Evolutionary conservation across 2,113 vertebrate genomes (phyloP).

Genomic region (Reinhardtius hippoglossoides): DNA sequence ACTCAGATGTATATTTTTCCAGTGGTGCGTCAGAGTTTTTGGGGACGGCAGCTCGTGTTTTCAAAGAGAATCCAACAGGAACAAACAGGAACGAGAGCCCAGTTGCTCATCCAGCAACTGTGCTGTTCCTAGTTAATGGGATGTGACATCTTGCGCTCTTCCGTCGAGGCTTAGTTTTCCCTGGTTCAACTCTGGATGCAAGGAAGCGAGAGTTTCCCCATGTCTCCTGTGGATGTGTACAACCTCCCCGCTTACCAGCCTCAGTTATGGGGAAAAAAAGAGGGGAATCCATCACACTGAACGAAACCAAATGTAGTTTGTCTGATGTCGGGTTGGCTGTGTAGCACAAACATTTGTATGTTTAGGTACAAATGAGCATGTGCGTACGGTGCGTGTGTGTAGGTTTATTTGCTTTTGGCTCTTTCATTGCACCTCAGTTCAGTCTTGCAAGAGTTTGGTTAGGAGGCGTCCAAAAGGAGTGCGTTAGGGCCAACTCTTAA

Average conservation of each 20-base stretch:
- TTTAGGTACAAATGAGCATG: conserved; percentile 38
- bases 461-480: conserved; percentile 63
- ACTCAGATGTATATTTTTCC: conserved; percentile 60
- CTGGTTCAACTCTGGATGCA: conserved; percentile 21
- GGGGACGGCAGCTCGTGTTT: conserved; percentile 43
- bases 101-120: conserved; percentile 32
- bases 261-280: background rate
- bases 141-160: conserved; percentile 55
- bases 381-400: conserved; percentile 11
- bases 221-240: conserved; percentile 26
- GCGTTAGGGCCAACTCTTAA: conserved; percentile 61
- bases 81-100: conserved; percentile 48
- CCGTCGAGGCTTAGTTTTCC: conserved; percentile 48
- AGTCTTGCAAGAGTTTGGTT: conserved; percentile 67
- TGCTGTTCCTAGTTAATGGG: conserved; percentile 55
- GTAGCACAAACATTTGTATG: conserved; percentile 8
- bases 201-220: conserved; percentile 42
- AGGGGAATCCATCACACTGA: conserved; percentile 8
- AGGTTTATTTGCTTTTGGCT: conserved; percentile 55
- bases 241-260: conserved; percentile 10
- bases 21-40: conserved; percentile 29
- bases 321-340: conserved; percentile 38
- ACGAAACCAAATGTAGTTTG: conserved; percentile 53
- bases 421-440: conserved; percentile 64
- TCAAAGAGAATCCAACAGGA: conserved; percentile 55